Evolutionary conservation across 2,113 vertebrate genomes (phyloP).

Genomic region (Mellivora capensis): DNA sequence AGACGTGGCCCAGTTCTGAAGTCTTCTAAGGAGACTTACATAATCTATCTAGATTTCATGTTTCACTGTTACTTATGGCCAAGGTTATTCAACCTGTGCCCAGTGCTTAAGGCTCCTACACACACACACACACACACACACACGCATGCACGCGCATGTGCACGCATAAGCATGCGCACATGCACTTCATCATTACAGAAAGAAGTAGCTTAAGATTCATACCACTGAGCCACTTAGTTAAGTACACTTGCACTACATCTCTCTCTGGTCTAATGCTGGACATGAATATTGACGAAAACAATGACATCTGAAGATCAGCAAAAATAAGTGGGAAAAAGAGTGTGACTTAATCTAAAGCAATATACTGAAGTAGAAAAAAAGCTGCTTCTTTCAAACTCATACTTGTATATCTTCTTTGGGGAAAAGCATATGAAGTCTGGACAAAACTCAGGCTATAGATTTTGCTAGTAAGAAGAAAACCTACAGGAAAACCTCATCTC

Average conservation of each 20-base stretch:
- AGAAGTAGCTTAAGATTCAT: conserved; percentile 38
- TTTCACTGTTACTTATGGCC: conserved; percentile 39
- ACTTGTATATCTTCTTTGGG: not conserved
- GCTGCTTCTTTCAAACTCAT: not conserved
- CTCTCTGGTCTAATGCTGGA: not conserved
- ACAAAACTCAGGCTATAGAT: not conserved
- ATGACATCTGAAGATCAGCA: not conserved
- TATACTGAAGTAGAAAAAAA: not conserved
- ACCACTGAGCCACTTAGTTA: conserved; percentile 41
- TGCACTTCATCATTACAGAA: not conserved
- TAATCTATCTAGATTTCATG: conserved; percentile 69
- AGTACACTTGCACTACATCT: not conserved
- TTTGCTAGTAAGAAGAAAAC: conserved; percentile 3
- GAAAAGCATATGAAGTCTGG: not conserved
- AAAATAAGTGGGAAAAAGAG: not conserved
- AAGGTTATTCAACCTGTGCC: conserved; percentile 62
- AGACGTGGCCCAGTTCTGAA: conserved; percentile 72
- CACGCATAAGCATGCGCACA: not conserved
- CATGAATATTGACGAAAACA: not conserved
- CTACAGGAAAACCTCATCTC: not conserved
- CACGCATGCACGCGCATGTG: not conserved
- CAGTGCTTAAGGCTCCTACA: not conserved
- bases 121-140: not conserved
- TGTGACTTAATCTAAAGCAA: not conserved
- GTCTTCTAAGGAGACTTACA: conserved; percentile 75